Percentiles rank a stretch among this genome's conserved stretches.
These are phyloP conservation scores for Lutjanus erythropterus DNA, from an alignment of 2,113 vertebrate genomes.

Conservation along the genomic window DNA sequence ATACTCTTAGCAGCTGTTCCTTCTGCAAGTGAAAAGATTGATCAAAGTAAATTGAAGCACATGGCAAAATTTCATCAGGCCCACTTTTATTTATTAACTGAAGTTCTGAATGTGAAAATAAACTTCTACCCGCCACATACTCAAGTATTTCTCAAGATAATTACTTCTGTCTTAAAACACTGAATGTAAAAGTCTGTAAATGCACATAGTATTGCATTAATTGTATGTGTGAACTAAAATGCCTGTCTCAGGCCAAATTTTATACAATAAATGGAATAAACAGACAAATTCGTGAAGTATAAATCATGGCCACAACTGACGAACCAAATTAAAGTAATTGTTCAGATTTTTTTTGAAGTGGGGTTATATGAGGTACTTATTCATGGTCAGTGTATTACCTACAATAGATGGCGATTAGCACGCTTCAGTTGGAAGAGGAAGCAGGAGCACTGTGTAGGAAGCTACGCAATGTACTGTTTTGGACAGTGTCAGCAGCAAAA, in stretches of 20 bases:
- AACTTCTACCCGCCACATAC: background rate
- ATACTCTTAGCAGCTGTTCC: background rate
- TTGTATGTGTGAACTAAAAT: background rate
- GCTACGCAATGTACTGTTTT: too few relatives aligned
- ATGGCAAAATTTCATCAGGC: background rate
- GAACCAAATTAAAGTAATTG: background rate
- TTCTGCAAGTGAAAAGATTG: background rate
- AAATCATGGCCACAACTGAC: background rate
- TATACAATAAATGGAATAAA: background rate
- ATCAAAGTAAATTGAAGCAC: conserved; percentile 3
- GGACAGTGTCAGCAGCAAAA: too few relatives aligned
- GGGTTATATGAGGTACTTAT: too few relatives aligned
- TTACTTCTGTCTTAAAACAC: background rate
- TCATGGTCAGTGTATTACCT: too few relatives aligned
- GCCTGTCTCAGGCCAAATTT: background rate
- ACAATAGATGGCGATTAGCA: too few relatives aligned
- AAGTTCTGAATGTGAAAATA: background rate
- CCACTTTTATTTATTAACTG: conserved; percentile 14
- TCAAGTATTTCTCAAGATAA: background rate
- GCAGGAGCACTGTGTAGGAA: too few relatives aligned
- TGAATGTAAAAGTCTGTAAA: background rate
- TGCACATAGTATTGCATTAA: background rate
- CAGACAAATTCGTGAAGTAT: background rate
- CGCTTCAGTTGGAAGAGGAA: too few relatives aligned
- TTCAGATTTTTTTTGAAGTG: too few relatives aligned